Evolutionary conservation across 2,888 invertebrate species (phyloP).

Genomic region (Villa cingulata): DNA sequence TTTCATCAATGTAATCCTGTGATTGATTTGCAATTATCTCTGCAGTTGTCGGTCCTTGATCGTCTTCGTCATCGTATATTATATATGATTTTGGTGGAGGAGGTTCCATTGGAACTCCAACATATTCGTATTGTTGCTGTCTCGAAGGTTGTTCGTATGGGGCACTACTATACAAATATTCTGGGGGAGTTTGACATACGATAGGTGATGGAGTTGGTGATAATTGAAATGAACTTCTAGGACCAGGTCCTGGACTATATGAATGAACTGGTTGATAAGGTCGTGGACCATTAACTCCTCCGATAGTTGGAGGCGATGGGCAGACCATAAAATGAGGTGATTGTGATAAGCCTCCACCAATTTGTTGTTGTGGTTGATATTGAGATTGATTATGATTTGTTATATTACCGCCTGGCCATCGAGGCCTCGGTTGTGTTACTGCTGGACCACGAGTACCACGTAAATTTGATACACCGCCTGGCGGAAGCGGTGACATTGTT

Average conservation of each 20-base stretch:
- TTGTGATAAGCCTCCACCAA: slow-evolving; percentile 19
- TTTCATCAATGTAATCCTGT: slow-evolving; percentile 89
- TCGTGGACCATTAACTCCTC: slow-evolving; percentile 32
- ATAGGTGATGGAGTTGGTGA: slow-evolving; percentile 46
- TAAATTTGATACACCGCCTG: slow-evolving; percentile 32
- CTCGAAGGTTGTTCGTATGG: slow-evolving; percentile 19
- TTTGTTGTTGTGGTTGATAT: slow-evolving; percentile 8
- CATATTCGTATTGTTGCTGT: slow-evolving; percentile 50
- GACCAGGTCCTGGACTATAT: slow-evolving; percentile 21
- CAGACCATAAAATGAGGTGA: slow-evolving; percentile 18
- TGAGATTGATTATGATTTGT: slow-evolving; percentile 35
- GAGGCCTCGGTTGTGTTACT: slow-evolving; percentile 52
- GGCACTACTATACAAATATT: slow-evolving; percentile 38
- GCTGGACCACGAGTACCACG: slow-evolving; percentile 34
- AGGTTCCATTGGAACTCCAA: slow-evolving; percentile 65
- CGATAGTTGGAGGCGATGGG: slow-evolving; percentile 22
- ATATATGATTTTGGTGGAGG: slow-evolving; percentile 49
- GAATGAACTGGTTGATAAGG: slow-evolving; percentile 37
- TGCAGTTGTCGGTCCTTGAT: slow-evolving; percentile 72
- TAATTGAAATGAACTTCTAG: slow-evolving; percentile 33
- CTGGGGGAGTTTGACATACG: slow-evolving; percentile 46
- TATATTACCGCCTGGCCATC: slow-evolving; percentile 42
- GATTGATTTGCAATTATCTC: slow-evolving; percentile 88
- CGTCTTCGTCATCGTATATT: slow-evolving; percentile 51
- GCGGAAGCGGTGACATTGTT: slow-evolving; percentile 42